These are phyloP conservation scores for Rhinella marina DNA, from an alignment of 2,797 vertebrate species.

Conservation along the genomic window DNA sequence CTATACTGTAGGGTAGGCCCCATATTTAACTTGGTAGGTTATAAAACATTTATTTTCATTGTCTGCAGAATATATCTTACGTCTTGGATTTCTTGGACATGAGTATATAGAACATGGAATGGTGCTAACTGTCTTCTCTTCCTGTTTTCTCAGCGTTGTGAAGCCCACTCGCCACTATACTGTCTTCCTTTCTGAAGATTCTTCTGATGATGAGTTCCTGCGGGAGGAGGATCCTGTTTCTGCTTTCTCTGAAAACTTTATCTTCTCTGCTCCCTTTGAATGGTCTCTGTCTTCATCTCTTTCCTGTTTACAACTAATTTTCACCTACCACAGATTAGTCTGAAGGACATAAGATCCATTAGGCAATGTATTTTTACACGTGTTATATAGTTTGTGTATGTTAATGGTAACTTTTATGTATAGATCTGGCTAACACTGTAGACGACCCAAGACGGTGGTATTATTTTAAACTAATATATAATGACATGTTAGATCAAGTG, in stretches of 20 bases:
- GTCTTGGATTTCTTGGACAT: background rate
- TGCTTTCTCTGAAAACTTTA: slow-evolving; percentile 93
- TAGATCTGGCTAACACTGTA: background rate
- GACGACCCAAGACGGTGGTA: no score
- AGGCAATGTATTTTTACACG: background rate
- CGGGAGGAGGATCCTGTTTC: slow-evolving; percentile 85
- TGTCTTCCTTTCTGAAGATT: slow-evolving; percentile 97
- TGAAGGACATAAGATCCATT: background rate
- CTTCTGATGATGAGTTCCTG: slow-evolving; percentile 92
- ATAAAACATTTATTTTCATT: no score
- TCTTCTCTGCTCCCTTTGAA: slow-evolving; percentile 95
- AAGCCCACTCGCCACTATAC: slow-evolving; percentile 95
- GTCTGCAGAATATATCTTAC: background rate
- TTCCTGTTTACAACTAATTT: background rate
- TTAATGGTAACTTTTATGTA: background rate
- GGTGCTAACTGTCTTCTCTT: slow-evolving; percentile 67
- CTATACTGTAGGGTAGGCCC: no score
- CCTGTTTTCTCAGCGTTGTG: slow-evolving; percentile 81
- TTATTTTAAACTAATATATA: no score
- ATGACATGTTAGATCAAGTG: no score
- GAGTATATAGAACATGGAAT: background rate
- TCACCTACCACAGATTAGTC: background rate
- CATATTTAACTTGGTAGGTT: no score
- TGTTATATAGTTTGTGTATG: background rate
- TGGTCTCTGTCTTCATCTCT: slow-evolving; percentile 82